Evolutionary conservation across 2,797 vertebrate genomes (phyloP), one percentile per base, ranked within the genome.

Genomic region (Sebastes goodei): DNA sequence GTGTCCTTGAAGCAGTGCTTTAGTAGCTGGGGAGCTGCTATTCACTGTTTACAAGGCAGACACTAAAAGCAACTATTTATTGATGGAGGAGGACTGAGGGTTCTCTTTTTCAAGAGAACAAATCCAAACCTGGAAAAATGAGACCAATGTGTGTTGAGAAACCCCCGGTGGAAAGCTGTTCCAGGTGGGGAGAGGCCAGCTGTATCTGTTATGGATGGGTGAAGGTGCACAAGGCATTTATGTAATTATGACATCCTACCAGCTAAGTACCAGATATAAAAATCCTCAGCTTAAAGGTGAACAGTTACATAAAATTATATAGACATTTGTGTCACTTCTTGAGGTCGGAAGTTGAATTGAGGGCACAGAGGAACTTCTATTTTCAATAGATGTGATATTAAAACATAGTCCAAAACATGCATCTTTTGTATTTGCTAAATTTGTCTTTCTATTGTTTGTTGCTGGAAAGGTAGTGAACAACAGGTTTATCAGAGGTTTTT

Each of bases 121-220:
- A 82, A 61, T 29, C 8, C 2, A 3, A 29, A 60, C 10, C 11
- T 23, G 25, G 60, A 66, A 71, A 59, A 64, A 4, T 29, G 29
- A 82, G 15, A 60, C 56, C 21, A 11, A 6, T 59, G 38, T 71
- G 76, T 64, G 21, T 62, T 65, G 42, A 25, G 56, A 80, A 65
- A 55, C 8, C 74, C 74, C 65, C 77, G 29, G 42, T 73, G 80
- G 78, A 72, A 69, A 73, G 67, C 21, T 71, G 59, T 66, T 82
- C 35, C 32, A 82, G 66, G 81, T 82, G 63, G 20, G 71, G 33
- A 73, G 80, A 86, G 21, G 68, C 53, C 79, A 78, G 76, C 65
- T 88, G 69, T 74, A 65, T 74, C 68, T 76, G 72, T 78, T 69
- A 78, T 65, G 67, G 79, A 82, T 84, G 81, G 71, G 12, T 79